Base-by-base conservation (phyloP, 1,140 invertebrate species). In the Zaprionus capensis region DNA sequence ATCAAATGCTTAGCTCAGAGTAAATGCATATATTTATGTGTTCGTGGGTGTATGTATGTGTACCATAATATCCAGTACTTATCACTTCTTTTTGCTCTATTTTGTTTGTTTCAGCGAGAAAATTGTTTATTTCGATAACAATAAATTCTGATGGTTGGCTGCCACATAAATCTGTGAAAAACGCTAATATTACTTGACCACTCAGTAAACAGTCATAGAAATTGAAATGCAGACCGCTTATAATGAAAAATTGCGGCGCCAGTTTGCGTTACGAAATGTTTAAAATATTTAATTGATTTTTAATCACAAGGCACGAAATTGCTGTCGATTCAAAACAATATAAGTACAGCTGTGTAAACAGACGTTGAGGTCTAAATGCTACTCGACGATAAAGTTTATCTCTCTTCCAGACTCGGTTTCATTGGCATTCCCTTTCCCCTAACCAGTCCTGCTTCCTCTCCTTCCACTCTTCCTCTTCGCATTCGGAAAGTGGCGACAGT, bases 41-140 rank as follows among this genome's bases (percentile, higher is more conserved):
- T 65, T 28, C 31, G 17, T 65, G 63, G 31, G 31, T 66, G 22
- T 22, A 26, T 61, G 67, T 38, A 6, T 51, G 22, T 65, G 12
- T 71, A 49, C 51, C 28, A 28, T 28, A 28, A 31, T 65, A 53
- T 57, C 15, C 22, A 61, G 59, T 86, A 77, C 76, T 86, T 86
- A 87, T 71, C 80, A 87, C 82, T 82, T 82, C 61, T 65, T 71
- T 53, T 68, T 64, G 61, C 80, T 71, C 73, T 46, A 44, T 44
- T 44, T n/a, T 6, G 5, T n/a, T 67, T 57, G 67, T 72, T 80
- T 70, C 28, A 55, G 73, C 72, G 65, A 57, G 41, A 82, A 83
- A 80, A 81, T 85, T 88, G 80, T 87, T 88, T 88, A 88, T 87
- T 87, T 87, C 80, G 65, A 74, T 78, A 46, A 59, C 74, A 79